A percentile compares a stretch with the other conserved stretches of the same genome.
These are phyloP conservation scores for Tanypteryx hageni DNA, from an alignment of 2,888 invertebrate species.

Conservation along the genomic window DNA sequence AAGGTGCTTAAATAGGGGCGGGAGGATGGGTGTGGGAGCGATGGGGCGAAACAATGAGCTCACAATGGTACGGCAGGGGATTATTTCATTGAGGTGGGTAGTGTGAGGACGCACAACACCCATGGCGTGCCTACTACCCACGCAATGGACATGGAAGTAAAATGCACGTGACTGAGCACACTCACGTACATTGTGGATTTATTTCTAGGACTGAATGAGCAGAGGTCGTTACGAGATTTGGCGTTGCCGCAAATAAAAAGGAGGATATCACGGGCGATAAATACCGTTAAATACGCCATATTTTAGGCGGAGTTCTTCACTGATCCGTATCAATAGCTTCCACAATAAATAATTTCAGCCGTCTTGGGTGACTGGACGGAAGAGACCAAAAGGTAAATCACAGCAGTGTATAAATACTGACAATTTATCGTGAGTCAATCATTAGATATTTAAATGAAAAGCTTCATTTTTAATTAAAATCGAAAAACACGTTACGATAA, in stretches of 20 bases:
- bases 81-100: background rate
- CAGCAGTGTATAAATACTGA: no score
- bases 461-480: no score
- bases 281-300: background rate
- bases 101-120: background rate
- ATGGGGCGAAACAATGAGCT: constrained; percentile 12
- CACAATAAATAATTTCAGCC: no score
- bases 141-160: background rate
- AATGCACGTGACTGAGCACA: background rate
- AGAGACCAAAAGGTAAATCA: no score
- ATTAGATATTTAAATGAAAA: no score
- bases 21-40: background rate
- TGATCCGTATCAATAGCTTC: no score
- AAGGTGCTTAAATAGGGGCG: background rate
- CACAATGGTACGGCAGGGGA: background rate
- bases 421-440: no score
- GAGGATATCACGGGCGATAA: background rate
- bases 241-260: background rate
- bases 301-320: background rate
- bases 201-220: background rate
- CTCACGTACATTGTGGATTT: background rate
- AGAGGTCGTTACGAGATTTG: constrained; percentile 33
- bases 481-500: no score
- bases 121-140: background rate
- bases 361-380: no score